Conservation (phyloP, 2,888 invertebrate species). For the Phyllotreta cruciferae region DNA sequence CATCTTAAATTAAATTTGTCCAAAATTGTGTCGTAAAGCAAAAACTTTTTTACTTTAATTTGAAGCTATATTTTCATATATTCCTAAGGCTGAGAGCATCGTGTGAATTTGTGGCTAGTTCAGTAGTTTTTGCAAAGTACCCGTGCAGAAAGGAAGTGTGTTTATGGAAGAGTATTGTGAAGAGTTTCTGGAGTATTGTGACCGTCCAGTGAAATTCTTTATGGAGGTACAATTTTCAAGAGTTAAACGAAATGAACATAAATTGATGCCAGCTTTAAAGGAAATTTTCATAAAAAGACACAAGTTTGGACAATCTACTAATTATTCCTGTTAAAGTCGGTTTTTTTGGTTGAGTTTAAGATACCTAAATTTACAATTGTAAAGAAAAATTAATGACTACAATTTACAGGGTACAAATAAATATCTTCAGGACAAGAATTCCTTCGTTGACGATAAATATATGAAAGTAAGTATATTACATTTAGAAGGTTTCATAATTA, state of each 20-base stretch:
- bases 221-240: no score
- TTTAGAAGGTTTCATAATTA: not conserved
- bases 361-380: conserved; percentile 5
- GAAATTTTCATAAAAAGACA: not conserved
- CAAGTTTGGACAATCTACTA: conserved; percentile 4
- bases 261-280: no score
- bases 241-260: no score
- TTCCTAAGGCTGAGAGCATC: no score
- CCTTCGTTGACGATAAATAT: not conserved
- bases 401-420: conserved; percentile 14
- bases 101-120: no score
- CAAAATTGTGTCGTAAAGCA: conserved; percentile 1
- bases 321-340: not conserved
- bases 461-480: conserved; percentile 13
- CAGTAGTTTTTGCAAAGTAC: no score
- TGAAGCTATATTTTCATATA: no score
- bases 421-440: conserved; percentile 5
- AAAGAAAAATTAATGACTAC: conserved; percentile 11
- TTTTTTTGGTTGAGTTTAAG: conserved; percentile 9
- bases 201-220: no score
- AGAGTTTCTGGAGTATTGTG: no score
- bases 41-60: not conserved
- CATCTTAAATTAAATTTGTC: not conserved
- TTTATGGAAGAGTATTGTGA: no score
- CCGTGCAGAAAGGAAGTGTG: no score